Evolutionary conservation across 2,888 invertebrate species (phyloP).

Genomic region (Eurytoma adleriae): DNA sequence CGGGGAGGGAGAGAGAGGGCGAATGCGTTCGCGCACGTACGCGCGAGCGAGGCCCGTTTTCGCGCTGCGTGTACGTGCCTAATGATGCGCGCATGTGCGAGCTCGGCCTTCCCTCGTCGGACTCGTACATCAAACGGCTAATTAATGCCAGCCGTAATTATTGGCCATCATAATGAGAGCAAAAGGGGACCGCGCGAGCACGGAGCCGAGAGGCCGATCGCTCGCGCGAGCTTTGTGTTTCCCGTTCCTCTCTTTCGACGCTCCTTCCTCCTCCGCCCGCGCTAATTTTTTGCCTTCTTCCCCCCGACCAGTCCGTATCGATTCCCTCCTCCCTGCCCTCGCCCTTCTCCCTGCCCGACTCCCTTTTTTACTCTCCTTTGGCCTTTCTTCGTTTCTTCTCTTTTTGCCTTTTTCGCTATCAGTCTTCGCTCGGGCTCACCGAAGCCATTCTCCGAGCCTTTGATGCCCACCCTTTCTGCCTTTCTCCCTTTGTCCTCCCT

Average conservation of each 20-base stretch:
- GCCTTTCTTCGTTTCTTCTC: conserved; percentile 51
- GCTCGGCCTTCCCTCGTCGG: conserved; percentile 53
- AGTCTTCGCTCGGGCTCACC: conserved; percentile 37
- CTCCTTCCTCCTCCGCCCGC: conserved; percentile 44
- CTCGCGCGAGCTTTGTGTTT: conserved; percentile 48
- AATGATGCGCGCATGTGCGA: conserved; percentile 67
- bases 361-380: conserved; percentile 42
- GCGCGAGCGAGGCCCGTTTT: conserved; percentile 29
- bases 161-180: conserved; percentile 68
- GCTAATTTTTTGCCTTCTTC: conserved; percentile 51
- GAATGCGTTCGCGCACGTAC: conserved; percentile 36
- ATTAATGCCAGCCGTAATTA: conserved; percentile 72
- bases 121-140: conserved; percentile 71
- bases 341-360: conserved; percentile 29
- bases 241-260: conserved; percentile 27
- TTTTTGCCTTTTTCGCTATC: conserved; percentile 43
- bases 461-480: conserved; percentile 46
- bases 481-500: conserved; percentile 51
- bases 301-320: conserved; percentile 37
- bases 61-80: conserved; percentile 62
- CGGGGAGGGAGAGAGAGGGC: conserved; percentile 34
- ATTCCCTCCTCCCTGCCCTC: conserved; percentile 44
- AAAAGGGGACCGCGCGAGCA: conserved; percentile 42
- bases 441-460: conserved; percentile 45
- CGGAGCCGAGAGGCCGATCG: conserved; percentile 31